A percentile compares a stretch with the other conserved stretches of the same genome.
Conservation (phyloP, 1,140 invertebrate species). For the Euwallacea similis region DNA sequence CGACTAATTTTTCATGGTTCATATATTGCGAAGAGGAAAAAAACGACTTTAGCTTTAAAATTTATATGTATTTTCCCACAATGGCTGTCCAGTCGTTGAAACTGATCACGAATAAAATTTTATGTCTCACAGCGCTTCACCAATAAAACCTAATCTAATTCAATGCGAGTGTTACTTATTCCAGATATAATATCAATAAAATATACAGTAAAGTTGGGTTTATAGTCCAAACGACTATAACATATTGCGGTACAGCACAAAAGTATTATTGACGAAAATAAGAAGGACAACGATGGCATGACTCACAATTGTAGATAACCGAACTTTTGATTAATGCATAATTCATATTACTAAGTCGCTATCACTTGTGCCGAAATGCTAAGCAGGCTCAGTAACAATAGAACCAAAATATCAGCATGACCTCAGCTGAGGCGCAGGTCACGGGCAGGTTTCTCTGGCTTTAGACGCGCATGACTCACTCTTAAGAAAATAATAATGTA, state of each 20-base stretch:
- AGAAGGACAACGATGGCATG: constrained; percentile 6
- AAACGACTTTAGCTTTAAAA: constrained; percentile 36
- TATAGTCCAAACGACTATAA: constrained; percentile 42
- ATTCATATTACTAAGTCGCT: too few relatives aligned
- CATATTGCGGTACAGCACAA: constrained; percentile 42
- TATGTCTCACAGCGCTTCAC: constrained; percentile 39
- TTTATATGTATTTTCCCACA: constrained; percentile 29
- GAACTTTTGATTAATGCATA: too few relatives aligned
- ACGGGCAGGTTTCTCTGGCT: too few relatives aligned
- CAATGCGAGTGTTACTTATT: constrained; percentile 45
- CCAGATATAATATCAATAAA: constrained; percentile 46
- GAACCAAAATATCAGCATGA: too few relatives aligned
- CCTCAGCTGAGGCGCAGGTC: too few relatives aligned
- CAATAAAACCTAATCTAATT: constrained; percentile 44
- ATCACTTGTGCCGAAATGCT: too few relatives aligned
- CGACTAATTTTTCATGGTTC: constrained; percentile 48
- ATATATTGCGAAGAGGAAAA: constrained; percentile 30
- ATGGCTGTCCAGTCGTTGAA: constrained; percentile 20
- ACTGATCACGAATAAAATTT: constrained; percentile 44
- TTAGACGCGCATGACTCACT: too few relatives aligned
- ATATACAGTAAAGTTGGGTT: constrained; percentile 44
- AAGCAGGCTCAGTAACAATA: too few relatives aligned
- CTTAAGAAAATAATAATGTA: too few relatives aligned
- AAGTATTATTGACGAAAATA: constrained; percentile 35
- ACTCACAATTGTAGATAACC: not conserved